These are phyloP conservation scores for Apocrypta bakeri DNA, from an alignment of 1,140 invertebrate species.

Conservation along the genomic window DNA sequence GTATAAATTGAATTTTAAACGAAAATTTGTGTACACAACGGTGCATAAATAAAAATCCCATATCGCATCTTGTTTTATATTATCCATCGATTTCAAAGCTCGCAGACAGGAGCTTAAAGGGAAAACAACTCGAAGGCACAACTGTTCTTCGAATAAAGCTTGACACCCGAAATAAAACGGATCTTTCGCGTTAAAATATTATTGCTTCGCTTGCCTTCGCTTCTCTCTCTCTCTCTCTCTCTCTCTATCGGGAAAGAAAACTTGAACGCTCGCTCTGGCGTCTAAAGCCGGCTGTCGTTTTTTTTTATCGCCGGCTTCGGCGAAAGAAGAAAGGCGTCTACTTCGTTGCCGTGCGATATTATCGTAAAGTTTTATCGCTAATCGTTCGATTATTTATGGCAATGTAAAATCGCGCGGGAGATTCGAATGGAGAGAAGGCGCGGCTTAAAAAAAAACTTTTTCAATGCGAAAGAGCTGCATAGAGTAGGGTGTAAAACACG, in stretches of 20 bases:
- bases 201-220: not conserved
- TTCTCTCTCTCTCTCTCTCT: not conserved
- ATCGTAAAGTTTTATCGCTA: constrained; percentile 47
- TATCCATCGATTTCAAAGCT: too few relatives aligned
- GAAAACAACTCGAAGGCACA: not conserved
- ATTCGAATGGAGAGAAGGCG: constrained; percentile 6
- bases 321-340: not conserved
- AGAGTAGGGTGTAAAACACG: constrained; percentile 8
- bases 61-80: too few relatives aligned
- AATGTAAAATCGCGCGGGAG: constrained; percentile 25
- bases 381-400: constrained; percentile 50
- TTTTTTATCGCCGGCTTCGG: not conserved
- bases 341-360: not conserved
- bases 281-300: not conserved
- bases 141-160: not conserved
- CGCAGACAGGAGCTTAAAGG: not conserved
- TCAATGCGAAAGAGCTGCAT: not conserved
- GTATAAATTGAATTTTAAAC: too few relatives aligned
- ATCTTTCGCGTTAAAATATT: not conserved
- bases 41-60: not conserved
- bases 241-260: not conserved
- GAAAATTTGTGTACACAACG: too few relatives aligned
- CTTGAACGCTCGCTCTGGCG: not conserved
- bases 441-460: not conserved
- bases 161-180: not conserved